These are phyloP conservation scores for Itoplectis maculator DNA, from an alignment of 2,888 invertebrate species.

Conservation along the genomic window DNA sequence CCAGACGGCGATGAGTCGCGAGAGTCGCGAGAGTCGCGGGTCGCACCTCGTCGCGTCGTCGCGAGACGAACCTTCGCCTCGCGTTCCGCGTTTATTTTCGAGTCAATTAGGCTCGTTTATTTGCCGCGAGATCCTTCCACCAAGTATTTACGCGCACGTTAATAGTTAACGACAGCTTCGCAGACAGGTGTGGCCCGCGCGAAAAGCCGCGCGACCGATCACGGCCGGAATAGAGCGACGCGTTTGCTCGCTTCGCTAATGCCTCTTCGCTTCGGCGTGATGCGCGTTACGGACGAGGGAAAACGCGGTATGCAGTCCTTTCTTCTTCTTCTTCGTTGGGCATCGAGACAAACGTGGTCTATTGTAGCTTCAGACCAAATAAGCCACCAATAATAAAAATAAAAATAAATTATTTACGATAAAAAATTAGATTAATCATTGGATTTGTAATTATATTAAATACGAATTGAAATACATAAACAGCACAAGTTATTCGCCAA, in stretches of 20 bases:
- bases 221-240: constrained; percentile 54
- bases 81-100: constrained; percentile 81
- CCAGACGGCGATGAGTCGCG: constrained; percentile 50
- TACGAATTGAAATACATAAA: too few species aligned
- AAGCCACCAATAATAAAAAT: background rate
- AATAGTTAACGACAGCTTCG: constrained; percentile 82
- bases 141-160: constrained; percentile 82
- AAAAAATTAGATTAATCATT: too few species aligned
- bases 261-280: constrained; percentile 47
- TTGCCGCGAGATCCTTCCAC: constrained; percentile 79
- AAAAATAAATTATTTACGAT: background rate
- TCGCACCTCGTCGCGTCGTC: constrained; percentile 48
- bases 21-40: too few species aligned
- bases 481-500: too few species aligned
- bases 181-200: constrained; percentile 82
- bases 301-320: background rate
- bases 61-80: constrained; percentile 27
- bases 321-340: background rate
- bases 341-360: background rate
- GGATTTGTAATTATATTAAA: too few species aligned
- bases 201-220: constrained; percentile 74
- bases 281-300: constrained; percentile 44
- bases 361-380: background rate
- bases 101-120: constrained; percentile 84
- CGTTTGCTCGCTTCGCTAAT: constrained; percentile 58